Percentiles rank a stretch among this genome's conserved stretches.
phyloP scores from a whole-genome alignment of 2,113 vertebrate genomes.

The Tachysurus vachellii region DNA sequence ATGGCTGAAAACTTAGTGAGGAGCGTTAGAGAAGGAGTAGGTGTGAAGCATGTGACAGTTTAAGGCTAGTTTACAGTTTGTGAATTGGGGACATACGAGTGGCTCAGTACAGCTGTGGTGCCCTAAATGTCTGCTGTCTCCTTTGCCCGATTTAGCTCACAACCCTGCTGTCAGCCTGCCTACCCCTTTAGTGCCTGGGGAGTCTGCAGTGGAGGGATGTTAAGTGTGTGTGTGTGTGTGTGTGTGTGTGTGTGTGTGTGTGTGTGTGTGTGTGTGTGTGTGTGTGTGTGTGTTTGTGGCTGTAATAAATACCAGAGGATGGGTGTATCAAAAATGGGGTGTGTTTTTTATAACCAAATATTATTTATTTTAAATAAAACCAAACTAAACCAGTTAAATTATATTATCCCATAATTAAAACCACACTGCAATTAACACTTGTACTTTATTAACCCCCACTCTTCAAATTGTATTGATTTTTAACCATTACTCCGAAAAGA shows the following conservation, averaged over 20 bases:
- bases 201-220: conserved; percentile 11
- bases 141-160: conserved; percentile 29
- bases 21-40: background rate
- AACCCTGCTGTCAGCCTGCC: conserved; percentile 24
- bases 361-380: background rate
- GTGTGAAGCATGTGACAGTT: conserved; percentile 8
- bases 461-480: no score
- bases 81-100: background rate
- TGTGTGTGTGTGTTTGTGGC: background rate
- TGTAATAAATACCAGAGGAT: background rate
- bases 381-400: no score
- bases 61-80: conserved; percentile 6
- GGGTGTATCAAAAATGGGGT: background rate
- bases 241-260: background rate
- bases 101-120: conserved; percentile 12
- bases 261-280: background rate
- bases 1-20: background rate
- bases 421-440: background rate
- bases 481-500: background rate
- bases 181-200: conserved; percentile 23
- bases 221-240: conserved; percentile 20
- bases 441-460: background rate
- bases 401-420: background rate
- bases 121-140: conserved; percentile 25
- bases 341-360: background rate